Percentiles rank a stretch among this genome's conserved stretches.
Evolutionary conservation across 2,888 invertebrate genomes (phyloP).

Genomic region (Fragum sueziense): DNA sequence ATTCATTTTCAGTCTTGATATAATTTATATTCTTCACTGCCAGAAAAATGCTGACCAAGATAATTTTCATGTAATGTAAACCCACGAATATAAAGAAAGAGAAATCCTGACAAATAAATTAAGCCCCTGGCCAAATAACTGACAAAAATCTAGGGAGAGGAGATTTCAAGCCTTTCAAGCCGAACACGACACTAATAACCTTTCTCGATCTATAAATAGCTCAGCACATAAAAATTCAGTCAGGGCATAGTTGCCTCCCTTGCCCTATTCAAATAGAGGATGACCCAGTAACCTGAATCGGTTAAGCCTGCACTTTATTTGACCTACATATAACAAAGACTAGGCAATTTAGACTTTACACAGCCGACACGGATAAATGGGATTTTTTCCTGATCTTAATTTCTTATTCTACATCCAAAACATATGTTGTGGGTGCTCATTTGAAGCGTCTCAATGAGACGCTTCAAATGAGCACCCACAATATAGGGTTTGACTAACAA

Average conservation of each 20-base stretch:
- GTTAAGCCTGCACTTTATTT: constrained; percentile 36
- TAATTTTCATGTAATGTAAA: background rate
- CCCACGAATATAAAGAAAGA: background rate
- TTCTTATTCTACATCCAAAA: too few relatives aligned
- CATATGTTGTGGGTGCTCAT: too few relatives aligned
- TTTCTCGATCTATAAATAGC: background rate
- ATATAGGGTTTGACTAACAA: too few relatives aligned
- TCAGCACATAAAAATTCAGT: background rate
- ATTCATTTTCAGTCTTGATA: too few relatives aligned
- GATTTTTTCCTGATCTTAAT: too few relatives aligned
- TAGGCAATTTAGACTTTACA: constrained; percentile 10
- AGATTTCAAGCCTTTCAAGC: background rate
- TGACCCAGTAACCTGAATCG: constrained; percentile 58
- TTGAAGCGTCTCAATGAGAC: too few relatives aligned
- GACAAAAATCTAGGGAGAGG: too few relatives aligned
- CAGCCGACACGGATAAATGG: too few relatives aligned
- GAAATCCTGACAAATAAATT: background rate
- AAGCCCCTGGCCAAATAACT: background rate
- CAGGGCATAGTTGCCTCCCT: constrained; percentile 49
- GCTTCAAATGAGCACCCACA: too few relatives aligned
- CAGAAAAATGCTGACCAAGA: background rate
- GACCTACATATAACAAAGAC: constrained; percentile 58
- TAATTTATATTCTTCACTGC: too few relatives aligned
- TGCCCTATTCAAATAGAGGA: constrained; percentile 13
- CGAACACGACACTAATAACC: background rate